Evolutionary conservation across 2,888 invertebrate genomes (phyloP), one percentile per base, ranked within the genome.

Genomic region (Hemithea aestivaria): DNA sequence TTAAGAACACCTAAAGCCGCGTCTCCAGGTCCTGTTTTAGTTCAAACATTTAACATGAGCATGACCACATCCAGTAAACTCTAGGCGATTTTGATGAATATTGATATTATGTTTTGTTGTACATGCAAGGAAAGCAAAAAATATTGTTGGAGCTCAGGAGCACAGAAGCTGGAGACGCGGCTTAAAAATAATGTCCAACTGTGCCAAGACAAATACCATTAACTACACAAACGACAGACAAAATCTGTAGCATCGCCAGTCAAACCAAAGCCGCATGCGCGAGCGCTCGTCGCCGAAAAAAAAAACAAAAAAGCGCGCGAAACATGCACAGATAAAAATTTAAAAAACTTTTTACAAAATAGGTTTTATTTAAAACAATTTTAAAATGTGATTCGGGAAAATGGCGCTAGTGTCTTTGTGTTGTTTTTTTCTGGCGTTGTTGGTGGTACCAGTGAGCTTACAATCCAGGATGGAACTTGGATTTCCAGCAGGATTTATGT

Each of bases 401-500:
- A 50, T 48, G 44, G 12, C 25, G 28, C 24, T 20, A 16, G 11
- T 42, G 25, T 31, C 46, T 38, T 40, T 46, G 28, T 48, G 35
- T 42, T 16, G 16, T 5, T 16, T 16, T 16, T 51, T 52, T 38
- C n/a, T 56, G 34, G 49, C 45, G 25, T 40, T 38, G 35, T 39
- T 48, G 45, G 24, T 40, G 9, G 40, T 31, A 10, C 47, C 47
- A 38, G 51, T 37, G 11, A 52, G 41, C 12, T 40, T 58, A 39
- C 59, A 73, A 30, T 47, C 56, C 2, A 66, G 69, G 41, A 48
- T 40, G 1, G 75, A 76, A 7, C 60, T 67, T 31, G 85, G 85
- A 51, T 77, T 77, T 53, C 79, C 85, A 0, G 68, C 67, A 22
- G 85, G 85, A 62, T 61, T 79, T 10, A 69, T 83, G 73, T 76